Base-by-base conservation (phyloP, 2,797 vertebrate species). In the Hipposideros larvatus region DNA sequence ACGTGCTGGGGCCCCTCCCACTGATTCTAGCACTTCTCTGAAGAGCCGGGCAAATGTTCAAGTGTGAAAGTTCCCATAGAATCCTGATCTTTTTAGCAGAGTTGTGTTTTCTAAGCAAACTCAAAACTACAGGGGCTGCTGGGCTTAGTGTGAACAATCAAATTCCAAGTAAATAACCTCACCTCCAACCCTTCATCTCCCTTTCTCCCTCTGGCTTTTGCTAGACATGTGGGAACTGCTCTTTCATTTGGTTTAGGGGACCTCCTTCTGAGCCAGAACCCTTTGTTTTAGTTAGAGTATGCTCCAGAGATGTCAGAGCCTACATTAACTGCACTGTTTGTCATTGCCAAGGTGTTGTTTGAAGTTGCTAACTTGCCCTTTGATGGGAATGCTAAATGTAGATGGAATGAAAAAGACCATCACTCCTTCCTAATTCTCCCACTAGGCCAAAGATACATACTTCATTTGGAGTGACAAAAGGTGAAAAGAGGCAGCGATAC, bases 1-100 rank as follows among this genome's bases (percentile, higher is more conserved):
- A 94, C 22, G 88, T 93, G 63, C 51, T 51, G 24, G 65, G 75
- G 74, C 48, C 57, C 75, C 92, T 61, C 93, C 87, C 74, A 83
- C 95, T 94, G 91, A 90, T 86, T 93, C 96, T 82, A 94, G 41
- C 73, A 66, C 74, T 87, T 96, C 96, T 96, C 94, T 96, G 71
- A 96, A 95, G 95, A 96, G 78, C 74, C 15, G 0, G 82, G 82
- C 97, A 97, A 97, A 97, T 97, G 96, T 87, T 96, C 92, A 89
- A 96, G 95, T 96, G 97, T 96, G 94, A 98, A 97, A 96, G 59
- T 97, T 97, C 94, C 95, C 96, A 97, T 75, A 1, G 4, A 74
- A 73, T 88, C 51, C 82, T 94, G 37, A 94, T 86, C 70, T 79
- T 83, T 96, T 92, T 63, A 78, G 55, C 18, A 14, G 26, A 86